Conservation (phyloP, 2,888 invertebrate genomes). For the Julus scanicus region DNA sequence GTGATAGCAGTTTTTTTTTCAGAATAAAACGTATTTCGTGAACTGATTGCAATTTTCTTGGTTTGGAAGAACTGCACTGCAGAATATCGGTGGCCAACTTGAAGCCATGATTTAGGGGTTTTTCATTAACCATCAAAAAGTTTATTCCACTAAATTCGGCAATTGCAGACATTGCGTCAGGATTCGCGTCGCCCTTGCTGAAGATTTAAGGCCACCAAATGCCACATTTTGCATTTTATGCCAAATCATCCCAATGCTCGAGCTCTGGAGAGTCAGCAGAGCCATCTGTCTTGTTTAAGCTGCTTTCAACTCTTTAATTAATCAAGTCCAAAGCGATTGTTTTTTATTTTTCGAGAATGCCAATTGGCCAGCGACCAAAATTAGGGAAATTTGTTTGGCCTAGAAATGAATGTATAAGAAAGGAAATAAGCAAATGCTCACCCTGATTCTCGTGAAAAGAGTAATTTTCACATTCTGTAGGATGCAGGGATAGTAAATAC, state of each 20-base stretch:
- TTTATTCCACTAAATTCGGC: constrained; percentile 30
- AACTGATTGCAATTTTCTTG: not conserved
- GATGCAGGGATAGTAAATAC: too few species aligned
- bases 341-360: not conserved
- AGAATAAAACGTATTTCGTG: not conserved
- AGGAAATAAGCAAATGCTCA: not conserved
- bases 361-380: not conserved
- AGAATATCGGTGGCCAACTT: not conserved
- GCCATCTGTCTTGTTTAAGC: constrained; percentile 27
- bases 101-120: constrained; percentile 36
- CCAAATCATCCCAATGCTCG: constrained; percentile 17
- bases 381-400: constrained; percentile 11
- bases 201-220: constrained; percentile 29
- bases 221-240: constrained; percentile 43
- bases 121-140: constrained; percentile 40
- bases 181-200: not conserved
- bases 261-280: not conserved
- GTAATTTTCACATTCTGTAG: not conserved
- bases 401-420: not conserved
- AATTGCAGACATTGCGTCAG: constrained; percentile 34
- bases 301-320: constrained; percentile 47
- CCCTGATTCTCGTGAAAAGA: not conserved
- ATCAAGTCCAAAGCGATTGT: constrained; percentile 43
- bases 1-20: constrained; percentile 16
- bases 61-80: not conserved